phyloP scores from a whole-genome alignment of 1,140 invertebrate genomes.

The Zaprionus taronus region DNA sequence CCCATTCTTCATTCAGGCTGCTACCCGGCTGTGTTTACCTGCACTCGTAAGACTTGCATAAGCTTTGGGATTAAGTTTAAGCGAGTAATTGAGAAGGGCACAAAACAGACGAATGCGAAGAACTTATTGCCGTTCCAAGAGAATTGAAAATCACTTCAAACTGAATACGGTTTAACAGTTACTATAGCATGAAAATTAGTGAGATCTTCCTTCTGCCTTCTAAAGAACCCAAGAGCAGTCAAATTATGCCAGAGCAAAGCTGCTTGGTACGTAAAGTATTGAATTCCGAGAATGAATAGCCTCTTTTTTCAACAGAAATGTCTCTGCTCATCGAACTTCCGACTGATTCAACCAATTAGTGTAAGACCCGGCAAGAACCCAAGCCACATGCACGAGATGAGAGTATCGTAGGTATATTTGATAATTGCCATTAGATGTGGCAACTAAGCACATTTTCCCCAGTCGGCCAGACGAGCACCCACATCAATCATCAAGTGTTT shows the following conservation, averaged over 20 bases:
- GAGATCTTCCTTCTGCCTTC: too few relatives aligned
- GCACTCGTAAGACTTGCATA: slow-evolving; percentile 1
- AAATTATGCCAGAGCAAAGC: too few relatives aligned
- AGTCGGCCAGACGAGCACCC: slow-evolving; percentile 12
- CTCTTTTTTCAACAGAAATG: neutral
- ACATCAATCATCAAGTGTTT: slow-evolving; percentile 40
- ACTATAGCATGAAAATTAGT: neutral
- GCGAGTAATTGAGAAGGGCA: slow-evolving; percentile 17
- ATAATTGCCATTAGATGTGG: slow-evolving; percentile 25
- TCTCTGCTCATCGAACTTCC: neutral
- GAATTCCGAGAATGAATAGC: neutral
- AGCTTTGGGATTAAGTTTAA: slow-evolving; percentile 7
- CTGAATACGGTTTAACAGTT: neutral
- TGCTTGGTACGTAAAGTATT: too few relatives aligned
- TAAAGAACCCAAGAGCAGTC: too few relatives aligned
- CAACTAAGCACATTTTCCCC: slow-evolving; percentile 39
- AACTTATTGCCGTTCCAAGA: neutral
- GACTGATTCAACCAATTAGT: neutral
- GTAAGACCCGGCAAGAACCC: neutral
- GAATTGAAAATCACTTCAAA: neutral
- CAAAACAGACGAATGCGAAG: neutral
- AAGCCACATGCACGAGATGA: neutral
- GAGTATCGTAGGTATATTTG: slow-evolving; percentile 12
- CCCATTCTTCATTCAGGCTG: neutral
- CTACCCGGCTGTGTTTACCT: slow-evolving; percentile 13